A percentile compares a stretch with the other conserved stretches of the same genome.
Evolutionary conservation across 2,113 vertebrate genomes (phyloP).

Genomic region (Setophaga kirtlandii): DNA sequence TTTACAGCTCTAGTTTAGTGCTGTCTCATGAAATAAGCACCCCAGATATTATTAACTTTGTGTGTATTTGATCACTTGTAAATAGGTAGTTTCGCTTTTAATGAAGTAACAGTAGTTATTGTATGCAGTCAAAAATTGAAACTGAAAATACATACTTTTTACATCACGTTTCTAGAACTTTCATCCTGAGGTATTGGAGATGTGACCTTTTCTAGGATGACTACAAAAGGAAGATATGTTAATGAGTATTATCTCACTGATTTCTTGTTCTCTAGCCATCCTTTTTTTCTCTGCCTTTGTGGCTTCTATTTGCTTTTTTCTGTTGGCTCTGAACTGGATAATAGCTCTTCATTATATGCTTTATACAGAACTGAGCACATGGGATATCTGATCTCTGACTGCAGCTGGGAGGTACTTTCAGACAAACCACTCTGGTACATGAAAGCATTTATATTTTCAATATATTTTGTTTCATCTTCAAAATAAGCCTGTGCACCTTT

Average conservation of each 20-base stretch:
- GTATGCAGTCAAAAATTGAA: neutral
- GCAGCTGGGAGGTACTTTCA: neutral
- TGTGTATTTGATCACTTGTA: neutral
- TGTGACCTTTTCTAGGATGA: neutral
- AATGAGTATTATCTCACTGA: neutral
- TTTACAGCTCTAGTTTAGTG: neutral
- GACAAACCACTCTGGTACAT: neutral
- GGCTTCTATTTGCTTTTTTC: neutral
- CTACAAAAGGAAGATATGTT: neutral
- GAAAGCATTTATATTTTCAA: neutral
- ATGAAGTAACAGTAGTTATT: neutral
- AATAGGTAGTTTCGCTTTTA: neutral
- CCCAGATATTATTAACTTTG: neutral
- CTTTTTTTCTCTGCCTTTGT: neutral
- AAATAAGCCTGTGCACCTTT: neutral
- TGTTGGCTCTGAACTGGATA: neutral
- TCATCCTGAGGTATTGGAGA: neutral
- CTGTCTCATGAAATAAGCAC: neutral
- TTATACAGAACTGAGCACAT: neutral
- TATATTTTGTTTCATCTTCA: neutral
- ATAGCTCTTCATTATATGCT: neutral
- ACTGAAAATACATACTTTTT: neutral
- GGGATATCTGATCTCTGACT: neutral
- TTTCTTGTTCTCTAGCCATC: neutral
- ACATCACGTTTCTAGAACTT: neutral